A percentile compares a stretch with the other conserved stretches of the same genome.
Conservation (phyloP, 2,888 invertebrate species). For the Magallana nippona region DNA sequence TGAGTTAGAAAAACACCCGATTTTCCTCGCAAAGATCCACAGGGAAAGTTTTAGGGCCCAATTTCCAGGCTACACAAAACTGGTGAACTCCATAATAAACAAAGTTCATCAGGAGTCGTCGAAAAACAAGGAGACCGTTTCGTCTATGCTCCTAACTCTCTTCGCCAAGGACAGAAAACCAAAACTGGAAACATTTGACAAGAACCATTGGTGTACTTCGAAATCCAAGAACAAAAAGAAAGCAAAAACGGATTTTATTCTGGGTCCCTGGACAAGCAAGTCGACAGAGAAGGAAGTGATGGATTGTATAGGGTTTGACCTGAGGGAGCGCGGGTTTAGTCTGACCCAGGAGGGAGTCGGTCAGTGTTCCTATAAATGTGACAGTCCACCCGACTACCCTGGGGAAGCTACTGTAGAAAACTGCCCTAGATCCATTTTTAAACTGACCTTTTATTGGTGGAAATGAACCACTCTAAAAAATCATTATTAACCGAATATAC, state of each 20-base stretch:
- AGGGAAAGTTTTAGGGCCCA: conserved; percentile 61
- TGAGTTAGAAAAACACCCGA: conserved; percentile 68
- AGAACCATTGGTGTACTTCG: conserved; percentile 57
- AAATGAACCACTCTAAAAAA: conserved; percentile 37
- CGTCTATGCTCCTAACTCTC: conserved; percentile 56
- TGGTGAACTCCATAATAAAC: conserved; percentile 58
- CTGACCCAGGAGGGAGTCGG: conserved; percentile 54
- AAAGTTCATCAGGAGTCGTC: conserved; percentile 48
- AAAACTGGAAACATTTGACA: conserved; percentile 54
- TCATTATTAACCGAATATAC: neutral
- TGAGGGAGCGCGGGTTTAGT: conserved; percentile 61
- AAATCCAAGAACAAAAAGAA: conserved; percentile 48
- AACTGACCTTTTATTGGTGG: conserved; percentile 64
- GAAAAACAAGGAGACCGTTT: conserved; percentile 50
- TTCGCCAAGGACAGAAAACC: conserved; percentile 53
- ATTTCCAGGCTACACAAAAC: conserved; percentile 64
- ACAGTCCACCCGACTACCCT: conserved; percentile 47
- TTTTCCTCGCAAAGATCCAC: conserved; percentile 64
- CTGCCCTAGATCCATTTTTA: conserved; percentile 56
- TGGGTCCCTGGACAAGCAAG: conserved; percentile 62
- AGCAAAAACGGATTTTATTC: conserved; percentile 53
- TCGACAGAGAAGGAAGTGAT: conserved; percentile 62
- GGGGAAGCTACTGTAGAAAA: conserved; percentile 49
- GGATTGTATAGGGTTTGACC: conserved; percentile 63
- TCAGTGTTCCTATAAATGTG: conserved; percentile 56